Base-by-base conservation (phyloP, 2,888 invertebrate genomes). In the Leucoma salicis region DNA sequence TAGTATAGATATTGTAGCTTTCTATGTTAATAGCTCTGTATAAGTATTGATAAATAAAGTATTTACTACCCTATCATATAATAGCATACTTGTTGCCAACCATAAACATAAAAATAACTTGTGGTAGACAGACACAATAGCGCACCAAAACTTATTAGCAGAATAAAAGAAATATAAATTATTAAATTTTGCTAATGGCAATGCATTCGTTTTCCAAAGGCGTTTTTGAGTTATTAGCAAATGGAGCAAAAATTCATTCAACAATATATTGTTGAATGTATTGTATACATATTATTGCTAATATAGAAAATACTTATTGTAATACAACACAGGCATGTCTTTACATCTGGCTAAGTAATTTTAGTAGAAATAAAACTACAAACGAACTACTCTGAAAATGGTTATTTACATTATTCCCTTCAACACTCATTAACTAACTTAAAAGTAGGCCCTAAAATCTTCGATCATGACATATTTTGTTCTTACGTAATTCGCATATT, bases 101-200 rank as follows among this genome's bases (percentile, higher is more conserved):
- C 42, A 21, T 31, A 31, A 45, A 41, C 38, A 40, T 42, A 64
- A 64, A 64, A 68, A 64, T 21, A 35, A 21, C 41, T 14, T 44
- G 47, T 43, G 27, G 39, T 40, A 50, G 52, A 50, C 53, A 50
- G 33, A 44, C 50, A 32, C 52, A 49, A 56, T 57, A 42, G 39
- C 42, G 39, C 39, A 55, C 37, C 46, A 38, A 61, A 59, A 61
- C n/a, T 27, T n/a, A n/a, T n/a, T n/a, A n/a, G n/a, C n/a, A n/a
- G 45, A 39, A 56, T 47, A 63, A 64, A 62, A 61, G 49, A 50
- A 44, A 45, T 57, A 56, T 47, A 45, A 55, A 57, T 58, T 51
- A 57, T 63, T 52, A 60, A 64, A 67, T 64, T 57, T 68, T 66
- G 62, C 57, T 60, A 62, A 63, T 53, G 49, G 54, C 57, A 51